A percentile compares a stretch with the other conserved stretches of the same genome.
Evolutionary conservation across 2,113 vertebrate species (phyloP).

Genomic region (Antigone vipio): DNA sequence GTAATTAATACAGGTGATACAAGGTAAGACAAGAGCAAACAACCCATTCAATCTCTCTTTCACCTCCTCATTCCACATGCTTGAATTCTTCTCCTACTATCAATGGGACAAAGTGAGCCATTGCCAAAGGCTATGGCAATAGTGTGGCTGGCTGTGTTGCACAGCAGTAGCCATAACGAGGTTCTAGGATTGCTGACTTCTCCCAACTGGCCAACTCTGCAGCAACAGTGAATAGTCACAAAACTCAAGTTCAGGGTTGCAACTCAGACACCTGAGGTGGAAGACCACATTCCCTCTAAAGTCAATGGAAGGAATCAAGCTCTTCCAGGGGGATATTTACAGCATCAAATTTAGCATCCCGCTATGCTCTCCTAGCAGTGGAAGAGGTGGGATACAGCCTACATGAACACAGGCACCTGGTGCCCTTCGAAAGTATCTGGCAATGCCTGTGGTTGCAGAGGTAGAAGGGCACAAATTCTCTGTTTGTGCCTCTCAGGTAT

Average conservation of each 20-base stretch:
- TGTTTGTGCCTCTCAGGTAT: neutral
- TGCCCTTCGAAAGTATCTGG: neutral
- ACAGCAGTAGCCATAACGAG: neutral
- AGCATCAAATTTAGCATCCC: neutral
- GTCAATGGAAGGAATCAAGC: neutral
- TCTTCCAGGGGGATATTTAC: neutral
- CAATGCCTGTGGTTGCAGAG: neutral
- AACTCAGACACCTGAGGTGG: neutral
- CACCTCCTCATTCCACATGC: neutral
- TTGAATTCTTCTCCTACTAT: neutral
- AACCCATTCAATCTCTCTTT: neutral
- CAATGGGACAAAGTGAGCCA: neutral
- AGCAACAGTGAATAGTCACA: neutral
- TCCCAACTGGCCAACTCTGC: neutral
- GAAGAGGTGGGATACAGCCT: neutral
- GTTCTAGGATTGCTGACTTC: neutral
- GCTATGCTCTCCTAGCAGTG: neutral
- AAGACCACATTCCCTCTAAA: neutral
- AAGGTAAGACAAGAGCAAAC: neutral
- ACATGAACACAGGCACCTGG: accelerated
- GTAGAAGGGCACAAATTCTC: neutral
- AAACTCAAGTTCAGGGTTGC: neutral
- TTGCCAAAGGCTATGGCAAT: neutral
- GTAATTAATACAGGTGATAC: neutral
- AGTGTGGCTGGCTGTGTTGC: neutral